Percentiles rank a stretch among this genome's conserved stretches.
These are phyloP conservation scores for Xiphophorus birchmanni DNA, from an alignment of 2,797 vertebrate genomes.

Conservation along the genomic window DNA sequence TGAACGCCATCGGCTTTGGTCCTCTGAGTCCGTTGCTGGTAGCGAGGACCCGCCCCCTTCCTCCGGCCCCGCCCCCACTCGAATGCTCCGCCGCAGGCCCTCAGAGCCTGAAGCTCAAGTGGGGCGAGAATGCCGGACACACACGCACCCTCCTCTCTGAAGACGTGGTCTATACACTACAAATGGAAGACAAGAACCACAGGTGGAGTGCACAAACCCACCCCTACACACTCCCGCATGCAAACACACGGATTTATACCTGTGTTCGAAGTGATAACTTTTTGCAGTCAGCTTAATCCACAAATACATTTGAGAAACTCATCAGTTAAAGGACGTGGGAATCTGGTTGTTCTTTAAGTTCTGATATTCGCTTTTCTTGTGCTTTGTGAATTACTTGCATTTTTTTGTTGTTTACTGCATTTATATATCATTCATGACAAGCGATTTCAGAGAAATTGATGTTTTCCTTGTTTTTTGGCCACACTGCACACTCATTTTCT, in stretches of 20 bases:
- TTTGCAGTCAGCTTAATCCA: background rate
- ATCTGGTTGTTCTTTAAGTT: background rate
- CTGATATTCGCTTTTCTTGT: background rate
- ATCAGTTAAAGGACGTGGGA: background rate
- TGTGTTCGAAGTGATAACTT: background rate
- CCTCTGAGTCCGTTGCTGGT: conserved; percentile 87
- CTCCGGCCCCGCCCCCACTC: conserved; percentile 91
- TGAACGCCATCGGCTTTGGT: conserved; percentile 92
- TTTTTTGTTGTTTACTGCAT: background rate
- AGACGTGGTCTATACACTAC: conserved; percentile 90
- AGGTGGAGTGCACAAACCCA: conserved; percentile 78
- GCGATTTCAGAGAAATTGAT: background rate
- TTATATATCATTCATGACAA: background rate
- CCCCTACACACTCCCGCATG: background rate
- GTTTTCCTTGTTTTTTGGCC: background rate
- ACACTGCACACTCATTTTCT: conserved; percentile 2
- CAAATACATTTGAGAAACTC: background rate
- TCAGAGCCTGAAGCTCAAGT: conserved; percentile 97
- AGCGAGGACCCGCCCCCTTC: conserved; percentile 90
- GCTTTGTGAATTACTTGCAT: background rate
- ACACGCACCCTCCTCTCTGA: conserved; percentile 82
- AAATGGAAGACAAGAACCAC: conserved; percentile 95
- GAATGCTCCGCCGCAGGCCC: conserved; percentile 94
- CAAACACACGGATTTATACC: background rate
- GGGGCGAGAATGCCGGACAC: conserved; percentile 88